phyloP scores from a whole-genome alignment of 2,888 invertebrate species.

The Lepidochrysops patricia region DNA sequence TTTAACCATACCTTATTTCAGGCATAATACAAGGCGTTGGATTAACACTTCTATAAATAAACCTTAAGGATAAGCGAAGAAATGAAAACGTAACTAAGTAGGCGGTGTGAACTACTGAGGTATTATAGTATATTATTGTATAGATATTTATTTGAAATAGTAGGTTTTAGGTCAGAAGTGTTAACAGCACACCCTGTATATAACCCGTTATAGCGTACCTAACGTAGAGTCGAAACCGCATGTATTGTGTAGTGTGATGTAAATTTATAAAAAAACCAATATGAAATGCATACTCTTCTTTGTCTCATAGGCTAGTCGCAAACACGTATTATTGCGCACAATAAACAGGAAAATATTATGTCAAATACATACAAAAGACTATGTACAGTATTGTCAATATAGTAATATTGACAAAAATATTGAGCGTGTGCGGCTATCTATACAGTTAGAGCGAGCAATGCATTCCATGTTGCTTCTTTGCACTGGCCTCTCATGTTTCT shows the following conservation, averaged over 20 bases:
- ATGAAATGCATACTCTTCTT: not conserved
- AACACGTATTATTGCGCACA: no score
- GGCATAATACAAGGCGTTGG: not conserved
- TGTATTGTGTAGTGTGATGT: not conserved
- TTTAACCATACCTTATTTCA: not conserved
- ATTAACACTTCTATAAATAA: no score
- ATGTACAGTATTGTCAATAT: no score
- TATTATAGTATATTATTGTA: no score
- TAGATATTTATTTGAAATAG: no score
- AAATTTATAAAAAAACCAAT: not conserved
- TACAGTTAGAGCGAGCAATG: not conserved
- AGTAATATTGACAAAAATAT: no score
- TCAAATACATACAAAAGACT: no score
- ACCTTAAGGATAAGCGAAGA: no score
- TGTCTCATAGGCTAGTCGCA: no score
- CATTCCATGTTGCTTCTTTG: not conserved
- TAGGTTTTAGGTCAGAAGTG: not conserved
- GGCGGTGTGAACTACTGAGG: no score
- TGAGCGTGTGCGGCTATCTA: not conserved
- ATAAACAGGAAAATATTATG: no score
- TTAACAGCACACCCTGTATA: not conserved
- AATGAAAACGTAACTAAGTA: not conserved
- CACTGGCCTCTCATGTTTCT: constrained; percentile 65
- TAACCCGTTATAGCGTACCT: not conserved
- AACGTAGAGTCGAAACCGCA: not conserved